A percentile compares a stretch with the other conserved stretches of the same genome.
These are phyloP conservation scores for Cyclura pinguis DNA, from an alignment of 2,797 vertebrate genomes.

Conservation along the genomic window DNA sequence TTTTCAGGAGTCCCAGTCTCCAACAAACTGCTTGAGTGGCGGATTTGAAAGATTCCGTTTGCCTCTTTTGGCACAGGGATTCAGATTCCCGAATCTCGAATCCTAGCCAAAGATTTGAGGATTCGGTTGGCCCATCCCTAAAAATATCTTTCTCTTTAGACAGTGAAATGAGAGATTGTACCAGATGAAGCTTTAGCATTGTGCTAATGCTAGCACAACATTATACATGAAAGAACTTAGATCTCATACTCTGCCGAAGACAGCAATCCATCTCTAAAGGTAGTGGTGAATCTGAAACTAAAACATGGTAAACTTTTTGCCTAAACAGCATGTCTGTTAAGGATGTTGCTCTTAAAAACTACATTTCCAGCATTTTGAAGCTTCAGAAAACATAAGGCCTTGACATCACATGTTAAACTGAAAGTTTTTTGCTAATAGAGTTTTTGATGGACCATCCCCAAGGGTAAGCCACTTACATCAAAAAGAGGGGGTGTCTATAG, in stretches of 20 bases:
- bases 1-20: too few relatives aligned
- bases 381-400: not conserved
- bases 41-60: too few relatives aligned
- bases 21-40: too few relatives aligned
- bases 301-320: not conserved
- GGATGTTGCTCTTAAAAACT: not conserved
- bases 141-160: not conserved
- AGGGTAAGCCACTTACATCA: too few relatives aligned
- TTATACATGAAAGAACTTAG: not conserved
- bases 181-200: not conserved
- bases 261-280: not conserved
- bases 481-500: too few relatives aligned
- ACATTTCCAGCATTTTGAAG: not conserved
- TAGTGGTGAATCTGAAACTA: not conserved
- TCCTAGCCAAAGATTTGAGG: too few relatives aligned
- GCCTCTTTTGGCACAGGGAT: too few relatives aligned
- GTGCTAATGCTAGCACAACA: not conserved
- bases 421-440: not conserved
- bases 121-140: too few relatives aligned
- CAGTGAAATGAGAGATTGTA: not conserved
- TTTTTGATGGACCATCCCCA: too few relatives aligned
- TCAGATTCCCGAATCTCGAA: too few relatives aligned
- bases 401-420: not conserved
- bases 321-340: not conserved
- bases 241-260: not conserved